Base-by-base conservation (phyloP, 2,888 invertebrate genomes). In the Patella ulyssiponensis region DNA sequence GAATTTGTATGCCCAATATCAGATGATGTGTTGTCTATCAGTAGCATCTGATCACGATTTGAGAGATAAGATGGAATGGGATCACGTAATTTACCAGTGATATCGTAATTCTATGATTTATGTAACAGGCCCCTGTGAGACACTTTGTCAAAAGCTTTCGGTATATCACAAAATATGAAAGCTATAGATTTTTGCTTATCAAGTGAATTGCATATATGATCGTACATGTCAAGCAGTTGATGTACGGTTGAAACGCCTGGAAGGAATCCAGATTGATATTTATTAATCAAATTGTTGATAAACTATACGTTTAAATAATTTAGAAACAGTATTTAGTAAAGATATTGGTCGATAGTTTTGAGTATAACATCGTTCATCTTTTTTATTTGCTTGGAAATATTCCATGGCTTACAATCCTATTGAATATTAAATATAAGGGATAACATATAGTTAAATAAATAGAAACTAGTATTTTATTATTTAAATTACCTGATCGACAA, bases 321-420 rank as follows among this genome's bases (percentile, higher is more conserved):
- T 84, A 33, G 80, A 81, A 14, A 58, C 23, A 54, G 33, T 71
- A 27, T 79, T 54, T 4, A 81, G 84, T 14, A 84, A 69, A 0
- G 79, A 83, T 14, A 84, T 75, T 20, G 82, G 84, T 70, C 81
- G 71, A 69, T 84, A 83, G 77, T 85, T 85, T 9, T 56, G 75
- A 3, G 81, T 54, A 64, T 53, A 70, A 56, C 69, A 74, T 56
- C 64, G 73, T 54, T 81, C 76, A 3, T 82, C 83, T 71, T 83
- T 81, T 70, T 81, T 84, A 78, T 27, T 77, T 81, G 44, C 27
- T 20, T 77, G 82, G 80, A 14, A 83, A 54, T 69, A 73, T 58
- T 12, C 77, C 75, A 51, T 74, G 44, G 44, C 44, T 7, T 44
- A 44, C 44, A 44, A 44, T 44, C 3, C 44, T 44, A 44, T 44